Conservation (phyloP, 2,113 vertebrate genomes). For the Nothocercus julius region DNA sequence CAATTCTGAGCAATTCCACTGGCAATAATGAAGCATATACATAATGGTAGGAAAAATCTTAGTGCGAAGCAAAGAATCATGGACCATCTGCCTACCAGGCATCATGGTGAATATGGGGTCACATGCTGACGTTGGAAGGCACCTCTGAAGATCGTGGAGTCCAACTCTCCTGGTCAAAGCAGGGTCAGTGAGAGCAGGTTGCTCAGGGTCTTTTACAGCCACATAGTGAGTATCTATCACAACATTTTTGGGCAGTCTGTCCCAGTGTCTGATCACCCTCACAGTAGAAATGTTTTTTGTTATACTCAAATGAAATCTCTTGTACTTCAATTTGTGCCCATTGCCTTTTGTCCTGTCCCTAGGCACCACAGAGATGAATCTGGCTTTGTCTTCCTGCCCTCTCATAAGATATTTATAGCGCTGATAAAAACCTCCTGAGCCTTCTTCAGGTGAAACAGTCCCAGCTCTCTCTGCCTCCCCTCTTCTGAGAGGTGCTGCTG, state of each 20-base stretch:
- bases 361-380: not conserved
- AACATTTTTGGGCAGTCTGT: not conserved
- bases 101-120: not conserved
- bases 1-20: not conserved
- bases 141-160: accelerated
- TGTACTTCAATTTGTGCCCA: not conserved
- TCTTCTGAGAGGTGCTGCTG: not conserved
- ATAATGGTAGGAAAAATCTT: not conserved
- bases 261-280: not conserved
- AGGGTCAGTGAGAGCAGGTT: not conserved
- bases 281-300: not conserved
- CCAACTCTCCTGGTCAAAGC: not conserved
- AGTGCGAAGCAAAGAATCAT: not conserved
- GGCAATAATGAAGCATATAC: not conserved
- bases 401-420: not conserved
- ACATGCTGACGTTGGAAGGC: not conserved
- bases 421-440: not conserved
- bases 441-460: not conserved
- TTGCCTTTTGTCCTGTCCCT: not conserved
- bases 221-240: not conserved
- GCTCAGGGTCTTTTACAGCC: not conserved
- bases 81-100: not conserved
- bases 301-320: not conserved
- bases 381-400: not conserved
- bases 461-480: not conserved